Evolutionary conservation across 2,113 vertebrate genomes (phyloP).

Genomic region (Eira barbara): DNA sequence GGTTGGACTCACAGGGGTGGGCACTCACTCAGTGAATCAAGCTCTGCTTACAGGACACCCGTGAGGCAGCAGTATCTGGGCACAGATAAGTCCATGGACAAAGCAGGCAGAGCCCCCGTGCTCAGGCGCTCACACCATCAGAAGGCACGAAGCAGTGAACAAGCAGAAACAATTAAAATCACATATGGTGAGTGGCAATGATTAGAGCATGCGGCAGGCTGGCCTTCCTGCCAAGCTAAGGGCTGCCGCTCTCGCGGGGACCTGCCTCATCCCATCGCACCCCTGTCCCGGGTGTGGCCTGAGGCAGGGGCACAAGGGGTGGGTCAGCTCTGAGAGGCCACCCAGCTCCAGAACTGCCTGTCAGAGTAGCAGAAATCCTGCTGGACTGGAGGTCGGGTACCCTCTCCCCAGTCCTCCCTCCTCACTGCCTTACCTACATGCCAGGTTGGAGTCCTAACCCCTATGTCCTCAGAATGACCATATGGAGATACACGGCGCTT

Average conservation of each 20-base stretch:
- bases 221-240: not conserved
- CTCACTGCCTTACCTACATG: not conserved
- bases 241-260: not conserved
- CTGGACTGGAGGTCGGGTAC: not conserved
- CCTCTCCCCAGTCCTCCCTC: not conserved
- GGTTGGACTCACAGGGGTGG: not conserved
- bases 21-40: not conserved
- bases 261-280: not conserved
- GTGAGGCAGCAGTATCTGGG: not conserved
- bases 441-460: not conserved
- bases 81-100: not conserved
- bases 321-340: not conserved
- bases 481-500: not conserved
- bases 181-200: not conserved
- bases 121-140: not conserved
- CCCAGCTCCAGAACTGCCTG: not conserved
- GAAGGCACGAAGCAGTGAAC: no score
- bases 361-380: accelerated
- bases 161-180: not conserved
- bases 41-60: not conserved
- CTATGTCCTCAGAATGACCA: not conserved
- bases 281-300: not conserved
- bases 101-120: not conserved
- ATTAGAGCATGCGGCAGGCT: not conserved
- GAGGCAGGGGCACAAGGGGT: not conserved